Evolutionary conservation across 2,888 invertebrate species (phyloP).

Genomic region (Timandra comae): DNA sequence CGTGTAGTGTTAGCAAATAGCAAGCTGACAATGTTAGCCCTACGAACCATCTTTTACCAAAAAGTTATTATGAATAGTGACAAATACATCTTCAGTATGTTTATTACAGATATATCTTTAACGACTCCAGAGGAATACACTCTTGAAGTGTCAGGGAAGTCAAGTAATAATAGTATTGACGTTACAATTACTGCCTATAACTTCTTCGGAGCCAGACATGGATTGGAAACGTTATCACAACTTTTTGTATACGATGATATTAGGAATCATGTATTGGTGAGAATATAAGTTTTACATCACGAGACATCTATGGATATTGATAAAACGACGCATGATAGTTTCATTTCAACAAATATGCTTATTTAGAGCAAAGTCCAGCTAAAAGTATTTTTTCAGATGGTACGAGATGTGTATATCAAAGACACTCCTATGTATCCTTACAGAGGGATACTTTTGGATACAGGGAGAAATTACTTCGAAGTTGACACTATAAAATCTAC

Average conservation of each 20-base stretch:
- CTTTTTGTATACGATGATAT: conserved; percentile 82
- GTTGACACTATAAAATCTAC: conserved; percentile 84
- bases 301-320: too few relatives aligned
- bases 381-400: conserved; percentile 75
- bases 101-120: conserved; percentile 70
- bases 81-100: too few relatives aligned
- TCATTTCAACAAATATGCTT: too few relatives aligned
- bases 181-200: conserved; percentile 75
- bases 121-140: conserved; percentile 78
- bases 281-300: too few relatives aligned
- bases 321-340: too few relatives aligned
- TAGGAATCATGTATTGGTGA: conserved; percentile 72
- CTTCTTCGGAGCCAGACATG: conserved; percentile 83
- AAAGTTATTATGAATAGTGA: too few relatives aligned
- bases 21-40: too few relatives aligned
- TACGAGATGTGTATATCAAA: conserved; percentile 76
- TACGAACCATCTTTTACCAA: too few relatives aligned
- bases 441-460: conserved; percentile 92
- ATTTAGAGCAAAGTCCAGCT: too few relatives aligned
- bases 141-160: conserved; percentile 51
- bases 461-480: conserved; percentile 90
- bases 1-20: too few relatives aligned
- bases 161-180: conserved; percentile 67
- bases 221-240: conserved; percentile 81
- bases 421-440: conserved; percentile 92